Evolutionary conservation across 2,888 invertebrate species (phyloP), one percentile per base, ranked within the genome.

Genomic region (Trachelus tabidus): DNA sequence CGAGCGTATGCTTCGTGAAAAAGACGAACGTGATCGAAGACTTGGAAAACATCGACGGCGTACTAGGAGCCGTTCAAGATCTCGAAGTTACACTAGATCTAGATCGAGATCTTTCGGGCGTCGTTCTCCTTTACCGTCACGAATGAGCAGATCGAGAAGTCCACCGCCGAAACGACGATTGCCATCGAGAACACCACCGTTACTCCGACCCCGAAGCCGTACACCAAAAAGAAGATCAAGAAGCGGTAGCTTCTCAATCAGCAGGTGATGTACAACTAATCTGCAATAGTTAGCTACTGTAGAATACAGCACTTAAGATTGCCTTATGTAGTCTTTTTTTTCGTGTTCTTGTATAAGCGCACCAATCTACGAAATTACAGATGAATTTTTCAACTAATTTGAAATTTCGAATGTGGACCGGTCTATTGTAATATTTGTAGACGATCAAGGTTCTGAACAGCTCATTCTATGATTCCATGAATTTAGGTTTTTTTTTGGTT

Each of bases 1-100:
- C 91, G 96, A 97, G 91, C 94, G 97, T 83, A 96, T 97, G 93
- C 94, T 97, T 87, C 94, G 96, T 83, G 97, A 97, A 91, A 97
- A 97, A 91, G 96, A 96, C 91, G 95, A 95, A 92, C 92, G 94
- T 73, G 95, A 95, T 82, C 93, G 94, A 84, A 93, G 95, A 77
- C 93, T 94, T 84, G 93, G 94, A 79, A 93, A 94, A 87, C 94
- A 95, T 77, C 93, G 95, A 80, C 90, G 93, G 73, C 92, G 93
- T 81, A 92, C 92, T 74, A 92, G 93, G 80, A 91, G 92, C 37
- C 89, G 93, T 76, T 91, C 92, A 34, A 90, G 92, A 87, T 94
- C 91, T 86, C 93, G 92, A 84, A 93, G 93, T 83, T 92, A 90
- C 56, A 93, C 92, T 34, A 85, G 92, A 79, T 92, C 92, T 34